Conservation (phyloP, 2,797 vertebrate species). For the Odontamblyopus rebecca region DNA sequence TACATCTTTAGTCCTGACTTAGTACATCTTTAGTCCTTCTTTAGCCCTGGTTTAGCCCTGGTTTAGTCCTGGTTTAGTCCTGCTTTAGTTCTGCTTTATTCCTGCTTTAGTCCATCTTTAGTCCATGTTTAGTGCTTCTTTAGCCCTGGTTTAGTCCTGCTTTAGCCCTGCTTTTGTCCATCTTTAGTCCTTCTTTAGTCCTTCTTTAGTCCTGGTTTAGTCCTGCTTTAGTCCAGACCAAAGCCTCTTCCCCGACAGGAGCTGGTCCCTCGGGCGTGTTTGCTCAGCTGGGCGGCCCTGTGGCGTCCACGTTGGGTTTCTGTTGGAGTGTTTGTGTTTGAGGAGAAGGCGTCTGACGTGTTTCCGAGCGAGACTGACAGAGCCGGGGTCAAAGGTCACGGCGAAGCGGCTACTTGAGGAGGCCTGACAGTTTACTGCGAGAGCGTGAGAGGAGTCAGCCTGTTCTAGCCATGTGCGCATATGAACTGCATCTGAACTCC, state of each 20-base stretch:
- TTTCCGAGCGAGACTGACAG: slow-evolving; percentile 40
- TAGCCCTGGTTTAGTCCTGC: not conserved
- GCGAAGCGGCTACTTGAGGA: slow-evolving; percentile 59
- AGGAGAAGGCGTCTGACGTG: slow-evolving; percentile 34
- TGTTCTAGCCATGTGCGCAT: slow-evolving; percentile 57
- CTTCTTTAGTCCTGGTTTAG: slow-evolving; percentile 16
- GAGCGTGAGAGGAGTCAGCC: slow-evolving; percentile 60
- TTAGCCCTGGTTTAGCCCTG: no score
- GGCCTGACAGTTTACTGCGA: slow-evolving; percentile 52
- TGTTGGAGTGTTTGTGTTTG: slow-evolving; percentile 64
- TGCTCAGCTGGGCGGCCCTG: slow-evolving; percentile 78
- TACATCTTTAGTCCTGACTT: no score
- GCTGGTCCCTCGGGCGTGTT: slow-evolving; percentile 72
- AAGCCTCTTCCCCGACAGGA: slow-evolving; percentile 60
- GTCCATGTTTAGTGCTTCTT: slow-evolving; percentile 2
- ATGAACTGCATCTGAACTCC: slow-evolving; percentile 22
- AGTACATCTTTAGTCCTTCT: no score
- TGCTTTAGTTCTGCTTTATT: not conserved
- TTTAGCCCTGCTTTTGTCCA: slow-evolving; percentile 13
- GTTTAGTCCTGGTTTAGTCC: no score
- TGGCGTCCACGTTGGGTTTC: slow-evolving; percentile 69
- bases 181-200: slow-evolving; percentile 35
- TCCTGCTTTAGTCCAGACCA: slow-evolving; percentile 35
- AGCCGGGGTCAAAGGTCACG: slow-evolving; percentile 50
- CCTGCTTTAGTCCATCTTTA: slow-evolving; percentile 33